Conservation (phyloP, 2,113 vertebrate genomes). For the Australoheros scitulus region DNA sequence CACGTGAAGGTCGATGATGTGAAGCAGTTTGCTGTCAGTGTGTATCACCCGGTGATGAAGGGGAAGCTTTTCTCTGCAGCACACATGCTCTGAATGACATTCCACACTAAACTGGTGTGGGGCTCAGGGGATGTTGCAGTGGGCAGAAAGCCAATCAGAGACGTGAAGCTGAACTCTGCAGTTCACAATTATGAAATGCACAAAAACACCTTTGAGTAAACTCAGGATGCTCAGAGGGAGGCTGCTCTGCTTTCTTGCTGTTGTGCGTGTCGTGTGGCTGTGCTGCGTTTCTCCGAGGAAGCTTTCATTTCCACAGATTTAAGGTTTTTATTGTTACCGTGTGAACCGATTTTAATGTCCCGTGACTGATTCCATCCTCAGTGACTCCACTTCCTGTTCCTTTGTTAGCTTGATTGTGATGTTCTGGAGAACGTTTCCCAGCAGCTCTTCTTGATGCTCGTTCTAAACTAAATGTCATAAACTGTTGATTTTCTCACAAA, state of each 20-base stretch:
- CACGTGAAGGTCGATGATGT: background rate
- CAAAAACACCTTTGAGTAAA: background rate
- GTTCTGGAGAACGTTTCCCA: too few relatives aligned
- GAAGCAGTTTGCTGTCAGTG: background rate
- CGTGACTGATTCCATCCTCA: background rate
- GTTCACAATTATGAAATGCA: too few relatives aligned
- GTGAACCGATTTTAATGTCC: background rate
- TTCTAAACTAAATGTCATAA: too few relatives aligned
- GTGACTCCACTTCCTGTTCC: too few relatives aligned
- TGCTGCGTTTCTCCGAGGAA: too few relatives aligned
- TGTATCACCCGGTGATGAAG: background rate
- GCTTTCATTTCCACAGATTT: too few relatives aligned
- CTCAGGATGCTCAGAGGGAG: background rate
- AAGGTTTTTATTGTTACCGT: background rate
- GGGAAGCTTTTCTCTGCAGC: background rate
- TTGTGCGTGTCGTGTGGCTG: too few relatives aligned
- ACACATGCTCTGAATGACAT: conserved; percentile 2
- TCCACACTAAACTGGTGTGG: background rate
- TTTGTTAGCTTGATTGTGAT: too few relatives aligned
- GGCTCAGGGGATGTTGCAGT: background rate
- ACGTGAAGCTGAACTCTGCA: background rate
- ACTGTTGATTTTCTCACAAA: too few relatives aligned
- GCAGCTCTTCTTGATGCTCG: too few relatives aligned
- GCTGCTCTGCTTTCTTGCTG: background rate
- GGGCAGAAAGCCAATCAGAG: background rate